Evolutionary conservation across 2,113 vertebrate species (phyloP), one percentile per base, ranked within the genome.

Genomic region (Cynopterus brachyotis): DNA sequence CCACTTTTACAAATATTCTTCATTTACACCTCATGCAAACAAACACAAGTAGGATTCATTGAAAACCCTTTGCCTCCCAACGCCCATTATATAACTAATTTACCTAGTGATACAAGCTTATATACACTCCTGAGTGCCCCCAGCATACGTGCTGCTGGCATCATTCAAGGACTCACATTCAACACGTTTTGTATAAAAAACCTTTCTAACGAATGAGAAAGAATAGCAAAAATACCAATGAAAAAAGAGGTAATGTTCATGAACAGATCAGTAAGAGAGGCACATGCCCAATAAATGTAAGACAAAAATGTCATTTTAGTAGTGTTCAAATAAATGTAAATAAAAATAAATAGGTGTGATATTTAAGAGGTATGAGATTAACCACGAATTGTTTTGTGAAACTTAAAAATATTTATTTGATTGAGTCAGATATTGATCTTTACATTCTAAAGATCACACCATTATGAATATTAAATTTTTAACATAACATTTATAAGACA

Each of bases 1-100:
- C 94, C 62, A 88, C 55, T 96, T 95, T 97, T 95, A 35, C 32
- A 57, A 88, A 30, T 81, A 83, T 93, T 96, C 69, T 81, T 17
- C 47, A 64, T 78, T 91, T 94, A 47, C 32, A 10, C 42, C 35
- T 13, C 24, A 35, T 19, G 28, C 4, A 35, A 79, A 53, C 16
- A 12, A 79, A 24, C 11, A 69, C 66, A 13, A 28, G 28, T 40
- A 20, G 26, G 9, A 20, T 35, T 88, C 72, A 82, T 45, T 81
- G 83, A 91, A 45, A 73, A 10, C 6, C 3, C 6, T 70, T 72
- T 90, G 64, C 15, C 26, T 40, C 32, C 26, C 30, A 95, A 35
- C 17, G 9, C 17, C 28, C 62, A 86, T 72, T 55, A 47, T 28
- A 57, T 11, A 94, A 89, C 62, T 72, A 88, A 57, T 35, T 89